Percentiles rank a stretch among this genome's conserved stretches.
Evolutionary conservation across 2,113 vertebrate species (phyloP).

Genomic region (Petroica traversi): DNA sequence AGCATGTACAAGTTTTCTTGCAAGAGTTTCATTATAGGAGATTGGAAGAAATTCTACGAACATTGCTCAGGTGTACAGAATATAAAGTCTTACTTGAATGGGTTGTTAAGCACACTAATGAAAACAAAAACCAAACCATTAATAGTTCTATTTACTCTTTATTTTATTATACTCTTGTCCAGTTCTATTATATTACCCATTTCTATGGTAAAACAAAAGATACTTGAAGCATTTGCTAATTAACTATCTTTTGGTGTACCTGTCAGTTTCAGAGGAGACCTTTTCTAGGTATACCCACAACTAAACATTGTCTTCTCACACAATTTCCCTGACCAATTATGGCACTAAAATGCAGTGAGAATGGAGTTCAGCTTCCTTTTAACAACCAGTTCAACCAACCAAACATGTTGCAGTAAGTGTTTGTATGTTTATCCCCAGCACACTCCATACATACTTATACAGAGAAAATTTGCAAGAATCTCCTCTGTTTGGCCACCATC

Average conservation of each 20-base stretch:
- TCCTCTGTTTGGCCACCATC: not conserved
- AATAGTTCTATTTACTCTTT: not conserved
- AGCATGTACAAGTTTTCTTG: not conserved
- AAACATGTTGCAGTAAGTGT: not conserved
- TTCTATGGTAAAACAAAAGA: not conserved
- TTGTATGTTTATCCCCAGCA: not conserved
- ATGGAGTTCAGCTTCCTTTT: not conserved
- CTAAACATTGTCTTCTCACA: not conserved
- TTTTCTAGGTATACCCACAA: not conserved
- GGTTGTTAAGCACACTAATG: not conserved
- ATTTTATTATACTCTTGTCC: not conserved
- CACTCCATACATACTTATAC: too few species aligned
- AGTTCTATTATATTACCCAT: not conserved
- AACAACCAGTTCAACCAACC: not conserved
- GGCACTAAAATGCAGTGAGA: not conserved
- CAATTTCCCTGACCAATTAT: not conserved
- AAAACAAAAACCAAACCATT: not conserved
- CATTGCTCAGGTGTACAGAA: slow-evolving; percentile 3
- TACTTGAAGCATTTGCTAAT: not conserved
- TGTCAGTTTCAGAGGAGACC: not conserved
- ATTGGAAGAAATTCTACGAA: slow-evolving; percentile 45
- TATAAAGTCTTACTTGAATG: slow-evolving; percentile 59
- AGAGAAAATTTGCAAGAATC: not conserved
- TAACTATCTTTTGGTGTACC: not conserved
- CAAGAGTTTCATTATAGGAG: slow-evolving; percentile 48